Base-by-base conservation (phyloP, 2,113 vertebrate species). In the Dipodomys stephensi region DNA sequence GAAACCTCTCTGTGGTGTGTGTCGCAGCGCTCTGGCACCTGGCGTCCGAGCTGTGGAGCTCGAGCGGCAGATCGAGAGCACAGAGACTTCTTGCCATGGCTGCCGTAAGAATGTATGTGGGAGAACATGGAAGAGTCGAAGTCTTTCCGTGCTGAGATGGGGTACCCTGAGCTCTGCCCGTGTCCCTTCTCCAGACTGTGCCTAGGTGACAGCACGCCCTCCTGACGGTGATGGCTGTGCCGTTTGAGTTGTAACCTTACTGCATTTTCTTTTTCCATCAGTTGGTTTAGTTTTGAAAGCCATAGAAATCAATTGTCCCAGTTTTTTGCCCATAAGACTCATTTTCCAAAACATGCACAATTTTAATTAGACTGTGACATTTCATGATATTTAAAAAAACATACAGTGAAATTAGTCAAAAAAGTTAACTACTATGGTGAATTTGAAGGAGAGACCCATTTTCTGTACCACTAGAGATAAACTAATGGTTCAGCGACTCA, bases 1-100 rank as follows among this genome's bases (percentile, higher is more conserved):
- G 93, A 99, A 99, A 92, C 99, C 99, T 0, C 98, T 99, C 18
- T 99, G 99, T 95, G 99, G 99, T 0, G 99, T 99, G 92, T 99
- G 99, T 96, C 98, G 99, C 97, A 98, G 98, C 20, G 96, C 98
- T 57, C 97, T 99, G 92, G 97, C 97, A 0, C 94, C 98, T 39
- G 99, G 99, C 79, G 98, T 97, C 89, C 98, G 98, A 97, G 99
- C 98, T 18, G 82, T 94, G 68, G 98, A 99, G 72, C 94, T 99
- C 68, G 99, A 99, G 96, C 98, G 98, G 78, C 97, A 98, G 87
- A 99, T 99, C 64, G 99, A 99, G 85, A 98, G 92, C 16, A 99
- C 99, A 62, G 97, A 98, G 95, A 98, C 99, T 25, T 98, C 98
- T 23, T 99, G 99, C 97, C 99, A 98, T 92, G 99, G 99, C 97